Conservation (phyloP, 2,113 vertebrate genomes). For the Hemichromis elongatus region DNA sequence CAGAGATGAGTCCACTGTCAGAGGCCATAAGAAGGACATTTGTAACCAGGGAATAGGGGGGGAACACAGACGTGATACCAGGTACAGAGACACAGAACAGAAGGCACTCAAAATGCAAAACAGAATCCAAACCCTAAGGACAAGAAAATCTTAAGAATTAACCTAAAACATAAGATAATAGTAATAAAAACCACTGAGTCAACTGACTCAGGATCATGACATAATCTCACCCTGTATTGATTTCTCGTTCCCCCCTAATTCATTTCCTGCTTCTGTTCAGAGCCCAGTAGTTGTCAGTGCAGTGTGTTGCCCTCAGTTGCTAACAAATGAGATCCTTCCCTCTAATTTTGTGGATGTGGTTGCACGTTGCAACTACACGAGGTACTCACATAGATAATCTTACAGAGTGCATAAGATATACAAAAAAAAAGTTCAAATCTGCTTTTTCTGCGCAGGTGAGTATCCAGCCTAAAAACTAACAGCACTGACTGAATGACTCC, state of each 20-base stretch:
- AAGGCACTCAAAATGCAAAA: too few species aligned
- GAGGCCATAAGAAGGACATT: too few species aligned
- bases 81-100: too few species aligned
- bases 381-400: conserved; percentile 52
- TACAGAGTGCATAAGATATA: not conserved
- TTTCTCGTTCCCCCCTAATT: not conserved
- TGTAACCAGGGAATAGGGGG: too few species aligned
- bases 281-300: conserved; percentile 78
- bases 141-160: too few species aligned
- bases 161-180: too few species aligned
- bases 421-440: not conserved
- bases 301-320: conserved; percentile 73
- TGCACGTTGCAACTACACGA: conserved; percentile 75
- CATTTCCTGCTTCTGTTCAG: conserved; percentile 24
- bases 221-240: not conserved
- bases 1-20: too few species aligned
- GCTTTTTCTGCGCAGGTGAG: not conserved
- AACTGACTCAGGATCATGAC: too few species aligned
- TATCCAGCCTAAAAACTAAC: conserved; percentile 36
- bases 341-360: conserved; percentile 77
- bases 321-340: conserved; percentile 79
- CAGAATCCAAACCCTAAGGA: too few species aligned
- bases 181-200: too few species aligned
- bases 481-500: conserved; percentile 59
- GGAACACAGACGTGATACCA: too few species aligned